phyloP scores from a whole-genome alignment of 2,888 invertebrate genomes.

The Apodemia zela region DNA sequence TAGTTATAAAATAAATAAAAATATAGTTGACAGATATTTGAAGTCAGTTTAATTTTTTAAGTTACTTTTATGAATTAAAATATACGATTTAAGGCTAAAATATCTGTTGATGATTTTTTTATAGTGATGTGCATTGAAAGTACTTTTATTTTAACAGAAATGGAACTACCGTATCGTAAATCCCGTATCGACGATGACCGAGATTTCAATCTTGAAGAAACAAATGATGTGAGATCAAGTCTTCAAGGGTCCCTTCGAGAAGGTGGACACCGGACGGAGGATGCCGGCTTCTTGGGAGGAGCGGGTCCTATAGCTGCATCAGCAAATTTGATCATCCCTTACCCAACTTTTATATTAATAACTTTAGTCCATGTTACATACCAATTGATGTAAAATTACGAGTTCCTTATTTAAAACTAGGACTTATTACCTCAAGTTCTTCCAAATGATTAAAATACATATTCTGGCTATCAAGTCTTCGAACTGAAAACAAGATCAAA shows the following conservation, averaged over 20 bases:
- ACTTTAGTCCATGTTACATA: conserved; percentile 54
- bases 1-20: too few relatives aligned
- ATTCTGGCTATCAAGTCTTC: too few relatives aligned
- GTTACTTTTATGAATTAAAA: too few relatives aligned
- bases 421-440: too few relatives aligned
- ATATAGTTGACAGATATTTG: too few relatives aligned
- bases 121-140: too few relatives aligned
- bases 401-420: too few relatives aligned
- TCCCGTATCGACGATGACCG: conserved; percentile 69
- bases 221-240: conserved; percentile 81
- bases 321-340: conserved; percentile 42
- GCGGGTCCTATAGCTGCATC: conserved; percentile 48
- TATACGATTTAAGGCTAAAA: too few relatives aligned
- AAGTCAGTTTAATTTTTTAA: too few relatives aligned
- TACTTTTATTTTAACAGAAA: conserved; percentile 62
- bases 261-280: conserved; percentile 73
- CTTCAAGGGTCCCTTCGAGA: conserved; percentile 84
- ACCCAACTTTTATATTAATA: conserved; percentile 57
- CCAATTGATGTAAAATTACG: conserved; percentile 45
- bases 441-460: too few relatives aligned
- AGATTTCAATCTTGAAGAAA: conserved; percentile 60
- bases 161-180: conserved; percentile 81
- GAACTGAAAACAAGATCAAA: too few relatives aligned
- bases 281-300: conserved; percentile 66
- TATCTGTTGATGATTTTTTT: too few relatives aligned